phyloP scores from a whole-genome alignment of 2,113 vertebrate genomes.

The Hypocryptadius cinnamomeus region DNA sequence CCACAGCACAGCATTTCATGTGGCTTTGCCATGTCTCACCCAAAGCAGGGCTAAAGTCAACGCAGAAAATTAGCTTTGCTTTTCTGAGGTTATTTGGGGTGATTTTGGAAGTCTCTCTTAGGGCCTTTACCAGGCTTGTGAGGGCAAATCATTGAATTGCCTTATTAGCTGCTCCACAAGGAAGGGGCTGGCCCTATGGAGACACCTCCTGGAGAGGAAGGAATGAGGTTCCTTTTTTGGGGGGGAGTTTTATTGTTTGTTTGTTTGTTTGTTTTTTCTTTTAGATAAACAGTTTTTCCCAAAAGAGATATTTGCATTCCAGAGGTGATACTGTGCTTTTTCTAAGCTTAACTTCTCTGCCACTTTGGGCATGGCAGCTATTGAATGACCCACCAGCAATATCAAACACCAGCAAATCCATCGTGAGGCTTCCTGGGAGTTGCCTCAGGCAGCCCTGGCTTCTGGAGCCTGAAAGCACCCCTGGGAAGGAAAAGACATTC shows the following conservation, averaged over 20 bases:
- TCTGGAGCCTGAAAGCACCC: background rate
- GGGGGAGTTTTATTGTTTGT: no score
- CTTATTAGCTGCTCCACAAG: background rate
- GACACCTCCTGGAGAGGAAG: background rate
- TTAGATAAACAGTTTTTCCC: background rate
- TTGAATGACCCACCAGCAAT: background rate
- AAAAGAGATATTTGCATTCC: background rate
- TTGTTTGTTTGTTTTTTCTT: no score
- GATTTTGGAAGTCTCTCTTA: background rate
- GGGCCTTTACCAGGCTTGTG: background rate
- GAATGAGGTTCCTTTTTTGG: background rate
- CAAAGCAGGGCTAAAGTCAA: background rate
- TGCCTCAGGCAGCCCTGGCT: background rate
- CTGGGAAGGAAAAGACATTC: background rate
- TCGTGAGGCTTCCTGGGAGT: background rate
- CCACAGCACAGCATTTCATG: rapidly evolving
- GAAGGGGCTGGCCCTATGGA: background rate
- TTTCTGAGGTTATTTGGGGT: background rate
- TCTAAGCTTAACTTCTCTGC: background rate
- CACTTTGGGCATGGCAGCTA: background rate
- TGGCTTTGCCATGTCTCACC: background rate
- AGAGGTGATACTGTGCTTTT: background rate
- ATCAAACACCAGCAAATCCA: background rate
- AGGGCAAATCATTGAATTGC: background rate
- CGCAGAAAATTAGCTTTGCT: background rate